These are phyloP conservation scores for Agrochola lychnidis DNA, from an alignment of 2,888 invertebrate genomes.

Conservation along the genomic window DNA sequence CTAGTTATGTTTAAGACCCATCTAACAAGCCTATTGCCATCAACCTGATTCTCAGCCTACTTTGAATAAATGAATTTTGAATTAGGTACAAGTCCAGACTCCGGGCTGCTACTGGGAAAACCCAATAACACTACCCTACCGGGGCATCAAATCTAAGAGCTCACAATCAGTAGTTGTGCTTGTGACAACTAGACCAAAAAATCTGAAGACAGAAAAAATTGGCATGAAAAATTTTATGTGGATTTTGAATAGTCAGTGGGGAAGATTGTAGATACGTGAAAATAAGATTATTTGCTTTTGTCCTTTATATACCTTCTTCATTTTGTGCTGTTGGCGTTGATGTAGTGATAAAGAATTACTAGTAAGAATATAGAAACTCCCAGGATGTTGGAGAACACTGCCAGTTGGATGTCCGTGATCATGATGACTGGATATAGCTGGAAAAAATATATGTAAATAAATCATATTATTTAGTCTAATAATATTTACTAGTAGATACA, in stretches of 20 bases:
- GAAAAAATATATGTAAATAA: constrained; percentile 48
- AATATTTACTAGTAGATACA: background rate
- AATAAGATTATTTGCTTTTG: background rate
- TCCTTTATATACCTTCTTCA: constrained; percentile 72
- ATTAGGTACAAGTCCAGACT: background rate
- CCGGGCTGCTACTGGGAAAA: background rate
- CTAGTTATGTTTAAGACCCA: background rate
- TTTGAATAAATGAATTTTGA: no score
- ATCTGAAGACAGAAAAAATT: no score
- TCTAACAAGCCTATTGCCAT: background rate
- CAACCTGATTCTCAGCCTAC: background rate
- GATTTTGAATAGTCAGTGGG: no score
- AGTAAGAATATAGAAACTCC: constrained; percentile 97
- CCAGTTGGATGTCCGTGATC: constrained; percentile 99
- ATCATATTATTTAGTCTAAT: background rate
- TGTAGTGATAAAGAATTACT: constrained; percentile 99
- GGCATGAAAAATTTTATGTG: background rate
- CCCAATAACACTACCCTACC: background rate
- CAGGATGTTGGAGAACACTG: constrained; percentile 98
- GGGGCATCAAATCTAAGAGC: background rate
- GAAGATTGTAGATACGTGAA: background rate
- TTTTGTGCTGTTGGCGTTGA: constrained; percentile 95
- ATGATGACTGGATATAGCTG: constrained; percentile 86
- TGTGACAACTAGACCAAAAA: background rate
- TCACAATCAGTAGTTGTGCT: no score